These are phyloP conservation scores for Mus spretus DNA, from an alignment of 2,797 vertebrate genomes.

Conservation along the genomic window DNA sequence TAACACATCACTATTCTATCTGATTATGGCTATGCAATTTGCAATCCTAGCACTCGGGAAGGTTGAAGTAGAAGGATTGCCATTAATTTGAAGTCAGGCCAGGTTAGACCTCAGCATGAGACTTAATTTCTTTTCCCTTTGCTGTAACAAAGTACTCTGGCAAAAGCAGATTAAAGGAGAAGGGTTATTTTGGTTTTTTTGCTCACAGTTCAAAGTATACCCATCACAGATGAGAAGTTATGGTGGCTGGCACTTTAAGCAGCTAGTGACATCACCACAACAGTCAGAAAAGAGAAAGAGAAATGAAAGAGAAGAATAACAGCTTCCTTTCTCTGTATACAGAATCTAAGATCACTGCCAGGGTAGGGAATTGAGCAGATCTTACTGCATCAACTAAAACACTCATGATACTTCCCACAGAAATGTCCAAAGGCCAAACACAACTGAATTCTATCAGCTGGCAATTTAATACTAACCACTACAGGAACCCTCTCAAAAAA, in stretches of 20 bases:
- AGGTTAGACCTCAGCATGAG: background rate
- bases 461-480: background rate
- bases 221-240: background rate
- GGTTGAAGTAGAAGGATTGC: background rate
- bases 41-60: background rate
- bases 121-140: background rate
- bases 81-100: background rate
- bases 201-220: background rate
- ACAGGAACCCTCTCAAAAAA: background rate
- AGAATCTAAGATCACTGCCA: background rate
- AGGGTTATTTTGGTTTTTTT: background rate
- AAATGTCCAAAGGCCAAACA: background rate
- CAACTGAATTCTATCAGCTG: background rate
- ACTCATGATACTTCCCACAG: background rate
- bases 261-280: too few relatives aligned
- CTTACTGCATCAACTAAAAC: background rate
- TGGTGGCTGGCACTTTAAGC: background rate
- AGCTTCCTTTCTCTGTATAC: background rate
- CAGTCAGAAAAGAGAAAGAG: background rate
- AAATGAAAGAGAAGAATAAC: background rate
- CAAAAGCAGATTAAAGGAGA: background rate
- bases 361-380: too few relatives aligned
- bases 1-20: background rate
- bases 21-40: background rate
- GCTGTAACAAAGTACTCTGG: background rate